Percentiles rank a stretch among this genome's conserved stretches.
These are phyloP conservation scores for Asarcornis scutulata DNA, from an alignment of 2,113 vertebrate genomes.

Conservation along the genomic window DNA sequence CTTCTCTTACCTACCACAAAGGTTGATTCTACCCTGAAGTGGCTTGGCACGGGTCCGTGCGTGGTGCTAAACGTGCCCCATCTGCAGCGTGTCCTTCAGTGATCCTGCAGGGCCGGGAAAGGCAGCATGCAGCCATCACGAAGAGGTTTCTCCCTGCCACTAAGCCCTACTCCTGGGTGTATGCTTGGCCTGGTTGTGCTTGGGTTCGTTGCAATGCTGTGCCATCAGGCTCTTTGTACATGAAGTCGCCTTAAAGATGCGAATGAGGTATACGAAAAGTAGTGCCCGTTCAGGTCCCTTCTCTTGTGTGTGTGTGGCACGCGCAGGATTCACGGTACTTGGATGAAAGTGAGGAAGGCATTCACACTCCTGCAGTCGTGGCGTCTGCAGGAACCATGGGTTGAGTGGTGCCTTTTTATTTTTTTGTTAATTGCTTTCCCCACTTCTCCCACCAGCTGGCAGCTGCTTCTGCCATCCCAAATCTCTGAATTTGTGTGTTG, in stretches of 20 bases:
- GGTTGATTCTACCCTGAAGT: not conserved
- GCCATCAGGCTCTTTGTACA: not conserved
- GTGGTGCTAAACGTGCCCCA: not conserved
- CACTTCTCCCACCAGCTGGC: not conserved
- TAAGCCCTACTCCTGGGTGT: not conserved
- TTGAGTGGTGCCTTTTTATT: not conserved
- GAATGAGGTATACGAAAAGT: not conserved
- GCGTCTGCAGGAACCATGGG: not conserved
- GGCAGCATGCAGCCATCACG: not conserved
- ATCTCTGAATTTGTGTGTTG: not conserved
- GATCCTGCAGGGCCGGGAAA: not conserved
- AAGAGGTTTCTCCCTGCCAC: not conserved
- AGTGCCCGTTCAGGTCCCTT: not conserved
- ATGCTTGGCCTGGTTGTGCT: accelerated
- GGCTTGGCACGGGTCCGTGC: not conserved
- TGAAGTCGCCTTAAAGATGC: not conserved
- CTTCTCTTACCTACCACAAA: not conserved
- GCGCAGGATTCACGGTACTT: not conserved
- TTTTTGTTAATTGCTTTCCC: not conserved
- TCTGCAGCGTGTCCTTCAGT: not conserved
- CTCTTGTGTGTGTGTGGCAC: accelerated
- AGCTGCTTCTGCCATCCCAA: not conserved
- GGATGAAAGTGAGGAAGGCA: not conserved
- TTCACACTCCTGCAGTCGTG: accelerated
- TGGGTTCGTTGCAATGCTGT: not conserved